Conservation (phyloP, 2,113 vertebrate genomes). For the Rostratula benghalensis region DNA sequence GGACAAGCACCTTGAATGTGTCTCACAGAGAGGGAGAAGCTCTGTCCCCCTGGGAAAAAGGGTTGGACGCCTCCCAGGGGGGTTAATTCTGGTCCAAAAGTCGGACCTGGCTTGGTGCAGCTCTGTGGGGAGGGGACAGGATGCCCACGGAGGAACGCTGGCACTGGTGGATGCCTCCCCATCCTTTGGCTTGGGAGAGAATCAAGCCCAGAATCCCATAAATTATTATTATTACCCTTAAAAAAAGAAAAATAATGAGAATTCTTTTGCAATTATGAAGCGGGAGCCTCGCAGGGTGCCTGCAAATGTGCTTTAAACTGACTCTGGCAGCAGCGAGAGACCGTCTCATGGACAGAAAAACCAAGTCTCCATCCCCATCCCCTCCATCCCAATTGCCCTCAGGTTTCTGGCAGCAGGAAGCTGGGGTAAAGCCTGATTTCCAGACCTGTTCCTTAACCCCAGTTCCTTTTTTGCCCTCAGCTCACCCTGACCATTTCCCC, state of each 20-base stretch:
- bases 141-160: rapidly evolving
- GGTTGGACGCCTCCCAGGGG: rapidly evolving
- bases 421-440: background rate
- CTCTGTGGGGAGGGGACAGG: background rate
- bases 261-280: background rate
- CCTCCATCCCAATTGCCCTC: rapidly evolving
- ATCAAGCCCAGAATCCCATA: background rate
- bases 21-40: background rate
- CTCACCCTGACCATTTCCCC: background rate
- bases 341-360: background rate
- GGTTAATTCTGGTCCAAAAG: background rate
- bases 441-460: background rate
- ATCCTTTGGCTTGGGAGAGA: background rate
- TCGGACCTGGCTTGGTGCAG: background rate
- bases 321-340: rapidly evolving
- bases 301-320: background rate
- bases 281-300: rapidly evolving
- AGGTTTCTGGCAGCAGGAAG: background rate
- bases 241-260: background rate
- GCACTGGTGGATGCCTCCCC: background rate
- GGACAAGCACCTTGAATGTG: background rate
- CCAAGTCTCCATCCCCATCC: background rate
- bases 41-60: background rate
- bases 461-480: too few relatives aligned
- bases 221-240: background rate